Base-by-base conservation (phyloP, 2,113 vertebrate genomes). In the Aegypius monachus region DNA sequence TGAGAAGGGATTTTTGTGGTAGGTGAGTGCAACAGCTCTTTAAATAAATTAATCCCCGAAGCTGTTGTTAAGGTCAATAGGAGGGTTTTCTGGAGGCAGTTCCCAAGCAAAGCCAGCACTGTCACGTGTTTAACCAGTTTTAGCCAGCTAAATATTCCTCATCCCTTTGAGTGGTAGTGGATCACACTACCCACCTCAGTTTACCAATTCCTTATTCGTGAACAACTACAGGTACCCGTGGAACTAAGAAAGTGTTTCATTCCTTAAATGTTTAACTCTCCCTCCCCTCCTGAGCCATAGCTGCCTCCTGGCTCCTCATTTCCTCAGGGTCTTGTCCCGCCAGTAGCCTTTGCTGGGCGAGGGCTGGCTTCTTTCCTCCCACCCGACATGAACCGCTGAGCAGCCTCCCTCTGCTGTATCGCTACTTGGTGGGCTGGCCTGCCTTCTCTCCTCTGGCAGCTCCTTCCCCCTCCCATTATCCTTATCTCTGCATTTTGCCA, bases 231-330 rank as follows among this genome's bases (percentile, higher is more conserved):
- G 42, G 32, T 62, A 55, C 29, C 20, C 2, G 5, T 14, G 61
- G 42, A 92, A 86, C 13, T 31, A 53, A 66, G 26, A 81, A 43
- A 53, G 36, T 9, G 19, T 73, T 86, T 47, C 29, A 18, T 10
- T 53, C 4, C 1, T 77, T 59, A 26, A 36, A 27, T n/a, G 32
- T 77, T 84, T 26, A n/a, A 0, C 10, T 77, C 16, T 3, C 10
- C 5, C 15, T 78, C 10, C 8, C 4, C 5, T 93, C 17, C 48
- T 82, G 48, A 93, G 53, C 84, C 3, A 1, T 11, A 74, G 43
- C 38, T 0, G 0, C 25, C 20, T 40, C 12, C 8, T 74, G 56
- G 4, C 16, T 71, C 13, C 19, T 29, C 6, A 3, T 8, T 0
- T 0, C 21, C 18, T 74, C 25, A 17, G 42, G 16, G 4, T 36